A percentile compares a stretch with the other conserved stretches of the same genome.
phyloP scores from a whole-genome alignment of 2,888 invertebrate genomes.

The Athetis lepigone region DNA sequence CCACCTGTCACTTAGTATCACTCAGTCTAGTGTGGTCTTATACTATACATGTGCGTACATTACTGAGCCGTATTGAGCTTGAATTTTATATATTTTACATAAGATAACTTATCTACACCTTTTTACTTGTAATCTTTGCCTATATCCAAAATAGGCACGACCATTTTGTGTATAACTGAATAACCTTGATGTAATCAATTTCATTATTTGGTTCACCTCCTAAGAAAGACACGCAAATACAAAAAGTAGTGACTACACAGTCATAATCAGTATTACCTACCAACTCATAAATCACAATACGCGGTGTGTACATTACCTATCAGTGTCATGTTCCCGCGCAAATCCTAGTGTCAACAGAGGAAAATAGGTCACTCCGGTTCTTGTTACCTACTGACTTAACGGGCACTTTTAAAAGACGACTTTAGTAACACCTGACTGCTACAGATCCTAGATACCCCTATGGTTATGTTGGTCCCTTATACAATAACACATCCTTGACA shows the following conservation, averaged over 20 bases:
- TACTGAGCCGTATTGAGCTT: too few species aligned
- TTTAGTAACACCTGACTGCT: conserved; percentile 39
- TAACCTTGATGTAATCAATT: too few species aligned
- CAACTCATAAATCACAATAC: conserved; percentile 23
- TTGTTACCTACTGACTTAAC: conserved; percentile 24
- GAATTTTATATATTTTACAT: too few species aligned
- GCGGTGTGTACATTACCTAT: conserved; percentile 19
- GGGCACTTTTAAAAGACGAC: conserved; percentile 30
- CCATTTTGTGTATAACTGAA: too few species aligned
- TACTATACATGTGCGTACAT: too few species aligned
- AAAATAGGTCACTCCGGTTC: conserved; percentile 42
- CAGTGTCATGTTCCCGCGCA: conserved; percentile 27
- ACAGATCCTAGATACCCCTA: conserved; percentile 25
- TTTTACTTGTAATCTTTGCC: too few species aligned
- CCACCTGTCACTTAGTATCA: too few species aligned
- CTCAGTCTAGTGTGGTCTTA: too few species aligned
- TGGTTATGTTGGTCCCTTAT: conserved; percentile 30
- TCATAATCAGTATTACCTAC: conserved; percentile 7
- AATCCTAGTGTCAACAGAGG: conserved; percentile 42
- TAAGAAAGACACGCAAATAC: background rate
- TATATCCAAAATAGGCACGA: too few species aligned
- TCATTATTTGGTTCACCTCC: background rate
- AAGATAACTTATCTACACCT: too few species aligned
- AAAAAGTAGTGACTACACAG: background rate
- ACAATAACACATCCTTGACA: conserved; percentile 21